Evolutionary conservation across 2,888 invertebrate species (phyloP), one percentile per base, ranked within the genome.

Genomic region (Drosophila algonquin): DNA sequence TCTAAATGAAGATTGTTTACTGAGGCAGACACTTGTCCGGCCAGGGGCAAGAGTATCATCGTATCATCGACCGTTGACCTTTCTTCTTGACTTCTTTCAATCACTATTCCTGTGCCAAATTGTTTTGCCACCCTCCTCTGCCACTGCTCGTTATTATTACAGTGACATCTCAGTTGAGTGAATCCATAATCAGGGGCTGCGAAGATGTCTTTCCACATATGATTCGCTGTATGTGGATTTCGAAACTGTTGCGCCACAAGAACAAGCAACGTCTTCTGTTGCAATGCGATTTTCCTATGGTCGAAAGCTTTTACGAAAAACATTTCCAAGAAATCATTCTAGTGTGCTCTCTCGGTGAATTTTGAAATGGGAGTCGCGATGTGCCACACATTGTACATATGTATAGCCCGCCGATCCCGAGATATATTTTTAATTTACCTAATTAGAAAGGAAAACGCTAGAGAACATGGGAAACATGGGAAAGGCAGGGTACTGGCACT

Each of bases 371-470:
- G 24, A 70, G 81, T 53, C 73, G 67, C 64, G 58, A 75, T 73
- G 21, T 65, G 48, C 30, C 27, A 32, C 57, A 35, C 47, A 54
- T 61, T 53, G 12, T 9, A 64, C 27, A 21, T 45, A 40, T 40
- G 40, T 40, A 7, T 40, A 12, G 18, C 21, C 24, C 7, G 18
- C 16, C 46, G 52, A 65, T 56, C 56, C 30, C 21, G 16, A 73
- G 67, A 75, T 74, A 75, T 80, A 85, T 85, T 83, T 83, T 85
- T 74, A 87, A 87, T 83, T 87, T 87, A 71, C 67, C 69, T 83
- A 83, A 87, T 83, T 87, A 87, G 80, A 79, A 56, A 70, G 62
- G 71, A 69, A 59, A 55, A 63, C 35, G 65, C 35, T 47, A 68
- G 69, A 70, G 73, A 72, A 63, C 59, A 40, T 53, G 52, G 47